Conservation (phyloP, 2,113 vertebrate species). For the Etheostoma cragini region DNA sequence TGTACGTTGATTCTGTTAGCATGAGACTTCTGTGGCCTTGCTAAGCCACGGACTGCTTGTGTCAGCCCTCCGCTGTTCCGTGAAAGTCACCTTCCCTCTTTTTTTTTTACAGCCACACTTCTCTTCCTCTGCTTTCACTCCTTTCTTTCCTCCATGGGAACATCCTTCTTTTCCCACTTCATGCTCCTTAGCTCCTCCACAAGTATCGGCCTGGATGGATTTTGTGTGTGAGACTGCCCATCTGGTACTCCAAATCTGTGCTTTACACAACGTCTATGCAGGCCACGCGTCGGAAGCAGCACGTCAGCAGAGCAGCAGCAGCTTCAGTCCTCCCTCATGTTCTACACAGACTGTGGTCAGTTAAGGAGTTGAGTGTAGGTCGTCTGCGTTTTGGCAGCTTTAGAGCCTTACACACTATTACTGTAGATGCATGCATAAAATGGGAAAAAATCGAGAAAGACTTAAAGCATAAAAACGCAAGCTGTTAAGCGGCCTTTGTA, state of each 20-base stretch:
- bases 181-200: slow-evolving; percentile 16
- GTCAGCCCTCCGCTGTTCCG: slow-evolving; percentile 77
- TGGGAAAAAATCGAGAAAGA: background rate
- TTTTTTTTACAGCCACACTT: slow-evolving; percentile 30
- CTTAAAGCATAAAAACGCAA: background rate
- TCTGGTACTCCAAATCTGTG: slow-evolving; percentile 8
- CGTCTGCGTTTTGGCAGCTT: no score
- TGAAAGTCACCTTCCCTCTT: slow-evolving; percentile 81
- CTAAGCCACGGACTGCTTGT: slow-evolving; percentile 76
- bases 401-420: background rate
- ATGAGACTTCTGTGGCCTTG: slow-evolving; percentile 70
- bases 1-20: slow-evolving; percentile 65
- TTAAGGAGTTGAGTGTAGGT: background rate
- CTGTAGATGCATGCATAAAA: background rate
- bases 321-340: background rate
- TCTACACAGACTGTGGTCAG: background rate
- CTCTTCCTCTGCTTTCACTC: slow-evolving; percentile 5
- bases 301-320: background rate
- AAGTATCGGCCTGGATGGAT: slow-evolving; percentile 13
- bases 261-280: slow-evolving; percentile 2
- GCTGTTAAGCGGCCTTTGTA: background rate
- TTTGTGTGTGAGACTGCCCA: background rate
- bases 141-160: background rate
- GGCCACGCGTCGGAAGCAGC: background rate
- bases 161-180: background rate